These are phyloP conservation scores for Porites australiensis DNA, from an alignment of 64 coral and sea anemone species.

Conservation along the genomic window DNA sequence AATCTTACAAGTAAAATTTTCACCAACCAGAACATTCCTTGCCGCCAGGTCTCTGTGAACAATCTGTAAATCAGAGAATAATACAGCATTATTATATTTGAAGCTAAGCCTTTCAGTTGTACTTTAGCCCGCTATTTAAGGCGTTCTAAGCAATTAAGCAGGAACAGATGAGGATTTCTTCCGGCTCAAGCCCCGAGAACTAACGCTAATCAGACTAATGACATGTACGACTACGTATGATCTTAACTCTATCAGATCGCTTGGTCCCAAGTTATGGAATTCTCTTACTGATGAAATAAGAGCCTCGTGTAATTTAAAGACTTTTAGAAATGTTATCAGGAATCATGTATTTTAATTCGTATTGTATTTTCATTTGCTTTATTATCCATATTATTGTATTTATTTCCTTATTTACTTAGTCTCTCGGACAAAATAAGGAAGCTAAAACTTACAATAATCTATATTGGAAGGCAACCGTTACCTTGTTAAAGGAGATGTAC, in stretches of 20 bases:
- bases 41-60: constrained; percentile 36
- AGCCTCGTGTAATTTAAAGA: background rate
- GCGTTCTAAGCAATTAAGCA: too few species aligned
- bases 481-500: too few species aligned
- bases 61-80: background rate
- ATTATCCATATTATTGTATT: constrained; percentile 14
- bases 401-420: background rate
- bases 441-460: too few species aligned
- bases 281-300: constrained; percentile 5
- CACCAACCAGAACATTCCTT: constrained; percentile 35
- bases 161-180: too few species aligned
- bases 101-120: too few species aligned
- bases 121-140: too few species aligned
- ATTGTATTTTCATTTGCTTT: background rate
- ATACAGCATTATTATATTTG: too few species aligned
- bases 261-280: constrained; percentile 14
- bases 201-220: too few species aligned
- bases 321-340: constrained; percentile 8
- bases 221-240: background rate
- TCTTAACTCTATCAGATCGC: constrained; percentile 1
- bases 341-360: background rate
- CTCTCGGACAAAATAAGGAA: background rate
- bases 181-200: too few species aligned
- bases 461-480: too few species aligned
- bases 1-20: constrained; percentile 1